These are phyloP conservation scores for Cecidostiba fungosa DNA, from an alignment of 2,888 invertebrate species.

Conservation along the genomic window DNA sequence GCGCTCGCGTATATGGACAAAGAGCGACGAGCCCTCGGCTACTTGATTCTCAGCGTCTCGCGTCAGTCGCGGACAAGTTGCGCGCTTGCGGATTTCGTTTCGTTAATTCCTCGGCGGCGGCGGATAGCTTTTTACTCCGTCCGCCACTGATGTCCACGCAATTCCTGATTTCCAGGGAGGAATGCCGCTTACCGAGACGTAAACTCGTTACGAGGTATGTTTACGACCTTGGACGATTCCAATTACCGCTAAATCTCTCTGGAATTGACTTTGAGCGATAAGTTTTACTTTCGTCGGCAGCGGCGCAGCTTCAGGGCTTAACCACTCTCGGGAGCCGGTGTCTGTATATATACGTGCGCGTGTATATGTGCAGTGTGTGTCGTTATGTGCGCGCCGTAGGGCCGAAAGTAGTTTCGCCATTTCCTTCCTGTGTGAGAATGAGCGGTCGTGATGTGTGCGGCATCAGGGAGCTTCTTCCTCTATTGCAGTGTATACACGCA, in stretches of 20 bases:
- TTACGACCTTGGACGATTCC: constrained; percentile 66
- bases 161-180: constrained; percentile 63
- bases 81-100: constrained; percentile 59
- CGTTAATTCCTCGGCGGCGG: constrained; percentile 55
- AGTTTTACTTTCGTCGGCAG: constrained; percentile 64
- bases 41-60: constrained; percentile 34
- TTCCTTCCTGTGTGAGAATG: constrained; percentile 50
- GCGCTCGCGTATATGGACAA: not conserved
- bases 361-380: constrained; percentile 7
- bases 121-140: constrained; percentile 55
- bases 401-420: constrained; percentile 60
- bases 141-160: constrained; percentile 53
- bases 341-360: not conserved
- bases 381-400: constrained; percentile 45
- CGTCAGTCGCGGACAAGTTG: constrained; percentile 57
- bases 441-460: not conserved
- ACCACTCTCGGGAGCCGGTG: constrained; percentile 48
- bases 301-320: constrained; percentile 46
- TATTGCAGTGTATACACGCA: too few species aligned
- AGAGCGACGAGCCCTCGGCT: not conserved
- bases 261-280: constrained; percentile 67
- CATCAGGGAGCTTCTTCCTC: constrained; percentile 23
- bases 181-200: constrained; percentile 64
- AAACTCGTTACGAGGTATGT: constrained; percentile 65
- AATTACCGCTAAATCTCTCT: constrained; percentile 66